Conservation (phyloP, 2,797 vertebrate species). For the Caiman crocodilus region DNA sequence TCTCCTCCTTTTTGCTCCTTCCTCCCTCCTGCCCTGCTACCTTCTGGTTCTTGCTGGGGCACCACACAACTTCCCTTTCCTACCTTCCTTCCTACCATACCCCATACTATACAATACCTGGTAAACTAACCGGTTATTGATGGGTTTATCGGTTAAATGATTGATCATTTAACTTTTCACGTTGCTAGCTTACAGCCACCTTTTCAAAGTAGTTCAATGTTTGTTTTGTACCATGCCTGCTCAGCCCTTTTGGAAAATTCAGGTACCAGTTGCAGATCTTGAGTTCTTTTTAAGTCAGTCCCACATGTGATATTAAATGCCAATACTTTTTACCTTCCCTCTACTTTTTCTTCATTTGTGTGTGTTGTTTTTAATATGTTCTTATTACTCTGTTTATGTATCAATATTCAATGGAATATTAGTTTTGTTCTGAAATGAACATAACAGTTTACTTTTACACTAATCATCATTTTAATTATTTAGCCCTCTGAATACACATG, state of each 20-base stretch:
- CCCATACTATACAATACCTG: no score
- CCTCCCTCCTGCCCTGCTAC: no score
- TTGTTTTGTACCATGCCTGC: neutral
- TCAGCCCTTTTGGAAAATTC: slow-evolving; percentile 14
- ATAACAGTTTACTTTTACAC: neutral
- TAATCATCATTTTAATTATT: neutral
- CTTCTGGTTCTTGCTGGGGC: no score
- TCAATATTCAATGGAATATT: neutral
- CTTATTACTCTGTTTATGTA: neutral
- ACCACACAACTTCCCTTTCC: no score
- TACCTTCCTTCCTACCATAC: no score
- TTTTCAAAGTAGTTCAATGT: slow-evolving; percentile 21
- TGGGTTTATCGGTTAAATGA: no score
- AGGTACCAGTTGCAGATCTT: neutral
- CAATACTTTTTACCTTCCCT: neutral
- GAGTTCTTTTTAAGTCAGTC: slow-evolving; percentile 24
- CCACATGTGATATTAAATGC: accelerated
- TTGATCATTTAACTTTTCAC: no score
- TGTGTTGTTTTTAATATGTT: neutral
- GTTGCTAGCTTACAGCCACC: neutral
- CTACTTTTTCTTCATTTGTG: neutral
- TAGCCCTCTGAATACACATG: accelerated
- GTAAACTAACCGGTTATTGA: no score
- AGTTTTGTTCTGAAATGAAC: neutral
- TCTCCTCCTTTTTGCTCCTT: no score